These are phyloP conservation scores for Leptinotarsa haldemani DNA, from an alignment of 2,888 invertebrate genomes.

Conservation along the genomic window DNA sequence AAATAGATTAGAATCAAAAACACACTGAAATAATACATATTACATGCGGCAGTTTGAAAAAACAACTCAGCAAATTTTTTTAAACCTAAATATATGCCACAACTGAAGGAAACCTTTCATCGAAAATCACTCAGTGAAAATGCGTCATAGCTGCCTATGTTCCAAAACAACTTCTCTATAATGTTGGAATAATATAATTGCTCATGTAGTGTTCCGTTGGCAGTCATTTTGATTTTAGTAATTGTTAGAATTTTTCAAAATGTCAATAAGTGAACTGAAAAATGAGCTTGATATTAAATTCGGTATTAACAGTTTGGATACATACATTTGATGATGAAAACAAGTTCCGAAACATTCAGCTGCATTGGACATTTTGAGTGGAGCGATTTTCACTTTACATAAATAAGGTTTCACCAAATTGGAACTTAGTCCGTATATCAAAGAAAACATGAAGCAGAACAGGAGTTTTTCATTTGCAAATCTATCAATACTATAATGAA, in stretches of 20 bases:
- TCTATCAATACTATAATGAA: not conserved
- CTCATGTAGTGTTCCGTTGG: no score
- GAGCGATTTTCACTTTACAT: not conserved
- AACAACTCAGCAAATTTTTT: not conserved
- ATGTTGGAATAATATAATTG: no score
- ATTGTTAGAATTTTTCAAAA: not conserved
- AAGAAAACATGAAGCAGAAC: no score
- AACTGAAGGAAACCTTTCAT: not conserved
- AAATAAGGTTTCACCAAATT: not conserved
- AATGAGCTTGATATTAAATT: not conserved
- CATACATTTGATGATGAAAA: no score
- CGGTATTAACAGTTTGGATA: no score
- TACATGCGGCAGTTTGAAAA: not conserved
- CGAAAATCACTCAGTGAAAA: not conserved
- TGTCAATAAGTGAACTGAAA: not conserved
- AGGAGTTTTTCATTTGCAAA: not conserved
- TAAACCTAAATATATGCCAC: not conserved
- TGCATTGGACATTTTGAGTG: not conserved
- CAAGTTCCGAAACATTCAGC: no score
- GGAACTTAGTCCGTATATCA: not conserved
- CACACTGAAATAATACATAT: constrained; percentile 4
- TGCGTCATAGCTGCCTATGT: no score
- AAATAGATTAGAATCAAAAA: not conserved
- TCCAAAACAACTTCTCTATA: no score
- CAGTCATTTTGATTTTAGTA: no score